Conservation (phyloP, 1,140 invertebrate species). For the Tachypleus tridentatus region DNA sequence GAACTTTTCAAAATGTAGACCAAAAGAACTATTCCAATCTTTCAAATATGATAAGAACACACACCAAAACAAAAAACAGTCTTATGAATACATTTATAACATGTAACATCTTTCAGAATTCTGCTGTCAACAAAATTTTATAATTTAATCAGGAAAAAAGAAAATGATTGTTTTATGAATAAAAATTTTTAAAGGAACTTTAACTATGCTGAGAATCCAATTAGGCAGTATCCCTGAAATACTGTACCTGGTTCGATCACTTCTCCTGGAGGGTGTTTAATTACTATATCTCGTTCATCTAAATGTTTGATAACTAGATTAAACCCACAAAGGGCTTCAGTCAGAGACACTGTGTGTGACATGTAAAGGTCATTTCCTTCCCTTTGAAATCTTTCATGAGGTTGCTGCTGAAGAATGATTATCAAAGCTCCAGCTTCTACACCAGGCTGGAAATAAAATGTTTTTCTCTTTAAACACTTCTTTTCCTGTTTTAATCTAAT, state of each 20-base stretch:
- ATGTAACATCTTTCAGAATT: no score
- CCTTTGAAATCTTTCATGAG: slow-evolving; percentile 39
- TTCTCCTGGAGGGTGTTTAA: slow-evolving; percentile 56
- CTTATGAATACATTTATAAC: no score
- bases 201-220: no score
- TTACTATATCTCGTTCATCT: slow-evolving; percentile 62
- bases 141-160: no score
- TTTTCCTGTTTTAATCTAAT: not conserved
- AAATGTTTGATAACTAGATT: slow-evolving; percentile 54
- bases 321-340: slow-evolving; percentile 45
- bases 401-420: slow-evolving; percentile 45
- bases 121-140: no score
- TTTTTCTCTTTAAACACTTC: slow-evolving; percentile 4
- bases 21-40: no score
- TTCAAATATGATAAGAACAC: no score
- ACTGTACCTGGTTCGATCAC: slow-evolving; percentile 50
- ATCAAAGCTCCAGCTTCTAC: slow-evolving; percentile 44
- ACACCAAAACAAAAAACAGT: no score
- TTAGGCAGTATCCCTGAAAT: not conserved
- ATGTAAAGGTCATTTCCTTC: slow-evolving; percentile 40
- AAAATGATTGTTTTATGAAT: no score
- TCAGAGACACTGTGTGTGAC: slow-evolving; percentile 35
- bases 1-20: no score
- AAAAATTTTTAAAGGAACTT: no score
- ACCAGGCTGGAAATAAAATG: slow-evolving; percentile 27